A percentile compares a stretch with the other conserved stretches of the same genome.
Evolutionary conservation across 2,888 invertebrate species (phyloP).

Genomic region (Cataglyphis cursor): DNA sequence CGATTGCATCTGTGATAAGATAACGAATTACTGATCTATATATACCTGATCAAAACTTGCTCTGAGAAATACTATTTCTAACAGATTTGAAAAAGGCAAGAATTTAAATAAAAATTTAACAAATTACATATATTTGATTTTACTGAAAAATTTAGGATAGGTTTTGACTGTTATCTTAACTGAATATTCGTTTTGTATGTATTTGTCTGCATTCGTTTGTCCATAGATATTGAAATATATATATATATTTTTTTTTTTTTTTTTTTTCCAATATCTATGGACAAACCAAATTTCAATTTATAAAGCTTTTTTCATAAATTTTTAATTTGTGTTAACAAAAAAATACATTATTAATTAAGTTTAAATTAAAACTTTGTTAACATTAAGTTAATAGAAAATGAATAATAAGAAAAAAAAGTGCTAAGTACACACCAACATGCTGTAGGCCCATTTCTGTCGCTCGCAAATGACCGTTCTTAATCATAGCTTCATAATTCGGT

Average conservation of each 20-base stretch:
- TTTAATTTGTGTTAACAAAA: background rate
- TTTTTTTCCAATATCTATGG: too few species aligned
- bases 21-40: constrained; percentile 63
- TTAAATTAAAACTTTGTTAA: background rate
- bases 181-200: background rate
- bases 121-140: background rate
- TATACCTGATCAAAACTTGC: background rate
- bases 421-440: constrained; percentile 88
- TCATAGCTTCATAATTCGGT: constrained; percentile 96
- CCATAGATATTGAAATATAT: background rate
- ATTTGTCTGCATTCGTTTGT: background rate
- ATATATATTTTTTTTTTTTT: too few species aligned
- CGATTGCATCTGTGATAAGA: constrained; percentile 78
- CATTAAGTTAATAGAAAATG: constrained; percentile 3
- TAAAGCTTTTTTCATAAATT: background rate
- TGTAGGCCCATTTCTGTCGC: constrained; percentile 95
- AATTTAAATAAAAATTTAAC: constrained; percentile 11
- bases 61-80: background rate
- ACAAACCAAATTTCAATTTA: too few species aligned
- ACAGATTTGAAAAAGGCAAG: background rate
- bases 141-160: background rate
- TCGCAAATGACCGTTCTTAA: constrained; percentile 93
- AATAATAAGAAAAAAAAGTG: background rate
- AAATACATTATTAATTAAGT: background rate
- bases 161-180: background rate